These are phyloP conservation scores for Ashinkailepas kermadecensis DNA, from an alignment of 2,888 invertebrate species.

Conservation along the genomic window DNA sequence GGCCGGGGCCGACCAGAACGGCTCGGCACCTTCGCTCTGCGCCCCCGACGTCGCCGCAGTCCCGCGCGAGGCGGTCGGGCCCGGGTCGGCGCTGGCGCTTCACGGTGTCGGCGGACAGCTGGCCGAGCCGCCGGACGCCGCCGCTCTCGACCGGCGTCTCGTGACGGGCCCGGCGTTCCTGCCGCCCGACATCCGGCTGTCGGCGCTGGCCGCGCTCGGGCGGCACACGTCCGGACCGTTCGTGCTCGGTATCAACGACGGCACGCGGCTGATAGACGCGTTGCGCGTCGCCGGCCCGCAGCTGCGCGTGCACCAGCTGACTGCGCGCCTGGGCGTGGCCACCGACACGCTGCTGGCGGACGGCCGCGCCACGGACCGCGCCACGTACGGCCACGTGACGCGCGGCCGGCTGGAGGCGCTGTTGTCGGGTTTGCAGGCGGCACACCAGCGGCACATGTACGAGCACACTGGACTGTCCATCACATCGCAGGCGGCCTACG, in stretches of 20 bases:
- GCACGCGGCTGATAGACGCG: neutral
- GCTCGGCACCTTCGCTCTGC: no score
- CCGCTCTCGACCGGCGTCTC: neutral
- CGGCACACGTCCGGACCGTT: neutral
- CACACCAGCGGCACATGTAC: constrained; percentile 79
- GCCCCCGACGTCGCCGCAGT: neutral
- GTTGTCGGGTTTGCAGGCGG: constrained; percentile 70
- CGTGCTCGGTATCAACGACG: neutral
- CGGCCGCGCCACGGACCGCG: constrained; percentile 36
- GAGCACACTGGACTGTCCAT: constrained; percentile 52
- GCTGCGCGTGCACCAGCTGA: constrained; percentile 33
- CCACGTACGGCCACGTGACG: constrained; percentile 44
- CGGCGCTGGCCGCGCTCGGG: neutral
- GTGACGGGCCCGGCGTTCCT: neutral
- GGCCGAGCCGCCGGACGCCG: neutral
- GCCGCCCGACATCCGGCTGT: neutral
- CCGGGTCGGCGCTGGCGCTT: neutral
- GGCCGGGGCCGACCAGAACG: neutral
- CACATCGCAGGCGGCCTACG: constrained; percentile 67
- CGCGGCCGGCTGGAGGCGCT: constrained; percentile 58
- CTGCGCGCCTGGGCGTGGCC: constrained; percentile 35
- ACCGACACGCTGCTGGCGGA: constrained; percentile 33
- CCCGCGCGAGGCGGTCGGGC: no score
- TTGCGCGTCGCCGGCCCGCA: neutral
- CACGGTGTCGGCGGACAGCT: neutral